Conservation (phyloP, 2,113 vertebrate genomes). For the Dinomys branickii region DNA sequence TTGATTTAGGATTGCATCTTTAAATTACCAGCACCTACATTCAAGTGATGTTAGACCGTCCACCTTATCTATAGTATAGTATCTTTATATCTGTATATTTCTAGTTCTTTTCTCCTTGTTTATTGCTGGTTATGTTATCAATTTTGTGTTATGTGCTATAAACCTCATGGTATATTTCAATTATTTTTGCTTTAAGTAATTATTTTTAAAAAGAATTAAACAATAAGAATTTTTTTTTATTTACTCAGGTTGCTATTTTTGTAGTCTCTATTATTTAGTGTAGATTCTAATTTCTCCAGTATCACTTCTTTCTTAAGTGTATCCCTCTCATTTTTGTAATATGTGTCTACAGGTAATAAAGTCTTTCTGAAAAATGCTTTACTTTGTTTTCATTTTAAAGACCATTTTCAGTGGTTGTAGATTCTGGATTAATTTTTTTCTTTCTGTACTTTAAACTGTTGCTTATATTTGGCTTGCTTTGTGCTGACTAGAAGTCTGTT, state of each 20-base stretch:
- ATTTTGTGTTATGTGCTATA: not conserved
- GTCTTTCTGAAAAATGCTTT: not conserved
- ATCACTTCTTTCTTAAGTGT: not conserved
- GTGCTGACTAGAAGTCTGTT: not conserved
- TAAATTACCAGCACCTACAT: not conserved
- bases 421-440: not conserved
- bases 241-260: not conserved
- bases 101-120: not conserved
- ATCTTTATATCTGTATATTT: not conserved
- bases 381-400: not conserved
- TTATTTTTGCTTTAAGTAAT: conserved; percentile 26
- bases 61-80: not conserved
- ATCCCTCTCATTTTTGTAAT: not conserved
- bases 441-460: not conserved
- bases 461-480: not conserved
- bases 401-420: not conserved
- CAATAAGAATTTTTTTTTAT: not conserved
- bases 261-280: not conserved
- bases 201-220: not conserved
- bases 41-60: not conserved
- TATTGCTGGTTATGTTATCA: not conserved
- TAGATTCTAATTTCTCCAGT: not conserved
- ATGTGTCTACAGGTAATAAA: not conserved
- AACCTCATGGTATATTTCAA: not conserved
- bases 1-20: not conserved